phyloP scores from a whole-genome alignment of 2,888 invertebrate genomes.

The Leistus spinibarbis region DNA sequence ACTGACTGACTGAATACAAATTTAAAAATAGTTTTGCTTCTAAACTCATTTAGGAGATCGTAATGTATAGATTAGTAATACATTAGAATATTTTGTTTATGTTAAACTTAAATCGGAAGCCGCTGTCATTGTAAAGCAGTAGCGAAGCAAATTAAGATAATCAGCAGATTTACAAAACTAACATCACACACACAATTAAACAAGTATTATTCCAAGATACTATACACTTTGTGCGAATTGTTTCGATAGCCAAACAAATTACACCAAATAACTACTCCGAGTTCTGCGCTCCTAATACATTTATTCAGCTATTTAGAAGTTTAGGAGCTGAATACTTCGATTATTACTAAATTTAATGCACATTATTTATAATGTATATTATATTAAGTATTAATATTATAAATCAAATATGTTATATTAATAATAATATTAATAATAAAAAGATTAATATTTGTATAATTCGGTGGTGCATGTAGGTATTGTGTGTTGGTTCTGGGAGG shows the following conservation, averaged over 20 bases:
- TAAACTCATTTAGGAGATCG: not conserved
- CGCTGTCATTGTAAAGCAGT: not conserved
- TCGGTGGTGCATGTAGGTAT: conserved; percentile 8
- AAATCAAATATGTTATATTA: too few relatives aligned
- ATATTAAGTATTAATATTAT: too few relatives aligned
- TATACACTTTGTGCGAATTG: not conserved
- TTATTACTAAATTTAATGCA: too few relatives aligned
- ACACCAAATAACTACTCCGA: too few relatives aligned
- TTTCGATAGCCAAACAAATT: too few relatives aligned
- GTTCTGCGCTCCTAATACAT: too few relatives aligned
- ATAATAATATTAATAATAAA: too few relatives aligned
- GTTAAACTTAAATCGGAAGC: not conserved
- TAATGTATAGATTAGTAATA: not conserved
- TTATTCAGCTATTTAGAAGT: too few relatives aligned
- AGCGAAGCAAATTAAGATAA: not conserved
- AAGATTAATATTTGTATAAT: too few relatives aligned
- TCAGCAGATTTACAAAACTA: not conserved
- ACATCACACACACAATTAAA: not conserved
- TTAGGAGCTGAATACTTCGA: too few relatives aligned
- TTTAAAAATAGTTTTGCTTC: not conserved
- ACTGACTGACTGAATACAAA: not conserved
- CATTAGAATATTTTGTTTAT: not conserved
- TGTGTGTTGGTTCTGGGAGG: conserved; percentile 11
- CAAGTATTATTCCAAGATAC: not conserved
- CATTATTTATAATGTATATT: too few relatives aligned